Base-by-base conservation (phyloP, 2,113 vertebrate species). In the Zapus hudsonius region DNA sequence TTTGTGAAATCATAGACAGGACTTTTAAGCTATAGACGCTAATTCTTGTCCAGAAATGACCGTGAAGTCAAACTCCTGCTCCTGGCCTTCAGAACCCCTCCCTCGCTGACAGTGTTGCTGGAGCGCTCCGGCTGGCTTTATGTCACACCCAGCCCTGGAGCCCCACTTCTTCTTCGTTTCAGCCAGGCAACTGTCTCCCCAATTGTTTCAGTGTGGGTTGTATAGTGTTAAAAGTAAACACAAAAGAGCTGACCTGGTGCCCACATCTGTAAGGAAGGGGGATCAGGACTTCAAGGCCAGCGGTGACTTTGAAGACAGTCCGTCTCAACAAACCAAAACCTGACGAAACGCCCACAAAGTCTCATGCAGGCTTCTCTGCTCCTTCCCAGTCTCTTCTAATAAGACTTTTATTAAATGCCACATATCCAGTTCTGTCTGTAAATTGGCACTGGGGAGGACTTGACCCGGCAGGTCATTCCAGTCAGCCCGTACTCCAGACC, bases 1-100 rank as follows among this genome's bases (percentile, higher is more conserved):
- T 85, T 72, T 59, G 40, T 69, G 33, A 80, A 74, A 59, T 59
- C 83, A 1, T 57, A 79, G 42, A 16, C 9, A 72, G 22, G 29
- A 36, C 12, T 88, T 89, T 93, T 19, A 90, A 52, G 38, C 27
- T 89, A 89, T n/a, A 87, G 85, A 90, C 93, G 85, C 25, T 44
- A 44, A 76, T 84, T 67, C 16, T 85, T 59, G 2, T 81, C n/a
- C 2, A 75, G 81, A 91, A 80, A 36, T 33, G 19, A 57, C 17
- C 52, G 67, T 38, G 23, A 38, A 79, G 63, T 89, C 19, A 36
- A 27, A n/a, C 7, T 40, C 63, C 6, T 52, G 76, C 86, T 74
- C 52, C n/a, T 78, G 55, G 23, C 11, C 69, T 81, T 19, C 15
- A 74, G 40, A 17, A 15, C 73, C 59, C 66, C 27, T 87, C 8